Base-by-base conservation (phyloP, 2,797 vertebrate genomes). In the Benthosema pterotum region DNA sequence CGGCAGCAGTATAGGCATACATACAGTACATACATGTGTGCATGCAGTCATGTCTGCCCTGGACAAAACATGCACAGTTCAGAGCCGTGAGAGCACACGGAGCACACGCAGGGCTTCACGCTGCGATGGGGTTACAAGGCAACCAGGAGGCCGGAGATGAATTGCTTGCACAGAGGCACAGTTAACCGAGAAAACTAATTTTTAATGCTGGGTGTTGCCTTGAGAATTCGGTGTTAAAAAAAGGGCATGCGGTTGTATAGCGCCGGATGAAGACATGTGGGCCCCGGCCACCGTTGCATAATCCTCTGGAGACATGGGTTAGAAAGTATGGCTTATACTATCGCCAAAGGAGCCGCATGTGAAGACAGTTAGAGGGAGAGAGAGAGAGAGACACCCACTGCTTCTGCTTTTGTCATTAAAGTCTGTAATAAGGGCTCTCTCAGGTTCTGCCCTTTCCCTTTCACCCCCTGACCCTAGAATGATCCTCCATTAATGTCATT, bases 181-280 rank as follows among this genome's bases (percentile, higher is more conserved):
- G 59, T 79, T 73, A 64, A 85, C 72, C 83, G 70, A 60, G 57
- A 64, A 79, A 78, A 77, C 57, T 65, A 56, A 55, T 75, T 86
- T 87, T 85, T 83, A 83, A 85, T 82, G 83, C 69, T 68, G 72
- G 83, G 81, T 80, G 73, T 85, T n/a, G 88, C 72, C 84, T 66
- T 63, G 63, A 82, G 79, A 85, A 80, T 85, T 83, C 79, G 32
- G 72, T 70, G 69, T 77, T n/a, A n/a, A n/a, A n/a, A n/a, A 63
- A 79, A 80, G 52, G 47, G 55, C 74, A 76, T 83, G 72, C 53
- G 64, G 75, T n/a, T n/a, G n/a, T 67, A 78, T 57, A 80, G 79
- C 42, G 63, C 71, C 78, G 73, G 76, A 79, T 83, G 80, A 79
- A 82, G 74, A 78, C 64, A 65, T 85, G 76, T 74, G 83, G 83